Conservation (phyloP, 2,113 vertebrate species). For the Brachyhypopomus occidentalis region DNA sequence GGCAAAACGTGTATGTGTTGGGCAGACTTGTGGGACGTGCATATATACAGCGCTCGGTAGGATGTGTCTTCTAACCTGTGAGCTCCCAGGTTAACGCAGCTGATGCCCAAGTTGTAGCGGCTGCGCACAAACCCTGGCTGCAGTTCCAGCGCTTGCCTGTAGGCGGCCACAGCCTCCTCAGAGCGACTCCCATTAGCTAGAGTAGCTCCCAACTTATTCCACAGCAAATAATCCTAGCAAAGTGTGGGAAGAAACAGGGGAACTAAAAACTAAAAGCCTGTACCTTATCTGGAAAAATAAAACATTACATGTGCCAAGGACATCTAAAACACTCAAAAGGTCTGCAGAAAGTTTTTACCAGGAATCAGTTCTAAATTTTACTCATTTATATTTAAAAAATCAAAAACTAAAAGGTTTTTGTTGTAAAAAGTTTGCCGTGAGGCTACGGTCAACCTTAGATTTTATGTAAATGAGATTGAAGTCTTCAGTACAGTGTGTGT, state of each 20-base stretch:
- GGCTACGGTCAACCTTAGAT: no score
- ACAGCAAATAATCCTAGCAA: slow-evolving; percentile 89
- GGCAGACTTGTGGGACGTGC: neutral
- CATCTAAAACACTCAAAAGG: no score
- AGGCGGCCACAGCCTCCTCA: slow-evolving; percentile 93
- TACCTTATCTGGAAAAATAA: neutral
- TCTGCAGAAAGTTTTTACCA: no score
- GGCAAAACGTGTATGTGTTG: neutral
- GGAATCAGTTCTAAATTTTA: no score
- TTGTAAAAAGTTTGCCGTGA: no score
- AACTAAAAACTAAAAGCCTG: neutral
- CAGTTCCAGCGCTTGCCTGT: slow-evolving; percentile 89
- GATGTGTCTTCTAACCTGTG: slow-evolving; percentile 81
- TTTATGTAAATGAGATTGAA: neutral
- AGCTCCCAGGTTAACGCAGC: slow-evolving; percentile 94
- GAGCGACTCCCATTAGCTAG: slow-evolving; percentile 94
- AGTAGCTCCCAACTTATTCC: slow-evolving; percentile 97
- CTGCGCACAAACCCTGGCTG: slow-evolving; percentile 96
- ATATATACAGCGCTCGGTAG: neutral
- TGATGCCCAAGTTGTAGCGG: slow-evolving; percentile 97
- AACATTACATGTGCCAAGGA: no score
- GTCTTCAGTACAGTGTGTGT: neutral
- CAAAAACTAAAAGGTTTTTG: no score
- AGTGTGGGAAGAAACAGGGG: neutral
- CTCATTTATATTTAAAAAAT: no score